A percentile compares a stretch with the other conserved stretches of the same genome.
Evolutionary conservation across 2,113 vertebrate genomes (phyloP).

Genomic region (Anoplopoma fimbria): DNA sequence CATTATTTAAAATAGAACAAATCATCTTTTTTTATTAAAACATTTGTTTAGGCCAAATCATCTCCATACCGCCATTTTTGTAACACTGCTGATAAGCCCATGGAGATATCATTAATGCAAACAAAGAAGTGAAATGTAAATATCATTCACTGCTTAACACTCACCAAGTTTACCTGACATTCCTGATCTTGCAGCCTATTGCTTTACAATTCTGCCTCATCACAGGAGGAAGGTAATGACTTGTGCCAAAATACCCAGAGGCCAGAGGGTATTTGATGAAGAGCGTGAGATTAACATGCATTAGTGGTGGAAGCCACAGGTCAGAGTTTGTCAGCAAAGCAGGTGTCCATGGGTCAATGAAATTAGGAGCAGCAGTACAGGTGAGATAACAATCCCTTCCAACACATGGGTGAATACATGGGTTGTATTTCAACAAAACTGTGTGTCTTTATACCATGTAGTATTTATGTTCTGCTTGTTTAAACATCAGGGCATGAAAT

Average conservation of each 20-base stretch:
- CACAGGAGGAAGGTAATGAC: conserved; percentile 5
- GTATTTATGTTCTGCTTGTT: not conserved
- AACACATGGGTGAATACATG: conserved; percentile 22
- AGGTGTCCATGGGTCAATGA: conserved; percentile 61
- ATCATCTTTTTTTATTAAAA: not conserved
- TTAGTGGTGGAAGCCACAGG: conserved; percentile 28
- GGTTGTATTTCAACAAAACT: conserved; percentile 4
- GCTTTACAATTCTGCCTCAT: conserved; percentile 7
- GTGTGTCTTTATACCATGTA: not conserved
- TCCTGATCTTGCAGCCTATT: not conserved
- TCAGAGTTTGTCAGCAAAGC: conserved; percentile 33
- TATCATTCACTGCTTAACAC: not conserved
- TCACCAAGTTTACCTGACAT: not conserved
- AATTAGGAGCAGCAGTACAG: conserved; percentile 36
- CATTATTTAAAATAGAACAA: not conserved
- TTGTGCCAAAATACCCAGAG: conserved; percentile 22
- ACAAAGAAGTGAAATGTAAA: conserved; percentile 8
- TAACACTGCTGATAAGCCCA: conserved; percentile 14
- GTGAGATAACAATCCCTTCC: conserved; percentile 49
- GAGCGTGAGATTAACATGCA: conserved; percentile 40
- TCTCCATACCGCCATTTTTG: not conserved
- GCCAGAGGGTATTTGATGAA: conserved; percentile 36
- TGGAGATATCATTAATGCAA: conserved; percentile 13
- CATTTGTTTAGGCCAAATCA: not conserved
- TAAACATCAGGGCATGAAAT: conserved; percentile 14